Base-by-base conservation (phyloP, 2,113 vertebrate species). In the Philantomba maxwellii region DNA sequence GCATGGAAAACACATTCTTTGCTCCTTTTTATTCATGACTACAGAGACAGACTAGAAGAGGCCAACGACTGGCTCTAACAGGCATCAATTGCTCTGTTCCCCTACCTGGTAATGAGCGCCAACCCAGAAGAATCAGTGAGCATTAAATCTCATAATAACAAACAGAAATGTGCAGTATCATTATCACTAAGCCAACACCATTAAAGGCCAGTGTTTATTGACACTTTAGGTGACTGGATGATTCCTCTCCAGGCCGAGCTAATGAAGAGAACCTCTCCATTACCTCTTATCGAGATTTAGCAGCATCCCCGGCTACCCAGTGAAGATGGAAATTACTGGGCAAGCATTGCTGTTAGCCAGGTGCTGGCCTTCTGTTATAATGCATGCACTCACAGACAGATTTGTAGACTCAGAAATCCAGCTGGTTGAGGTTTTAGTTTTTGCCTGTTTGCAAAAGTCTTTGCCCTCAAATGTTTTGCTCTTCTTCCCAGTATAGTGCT, bases 111-210 rank as follows among this genome's bases (percentile, higher is more conserved):
- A 96, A 96, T 87, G 73, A 91, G 73, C 25, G 84, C 66, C 58
- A 77, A 60, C 53, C 66, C 78, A 93, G 89, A 86, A 51, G 96
- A 96, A 82, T 49, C 81, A 77, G 66, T 73, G 26, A 26, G 82
- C 39, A 89, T 75, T 91, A 97, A 95, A 96, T 91, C 91, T 97
- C 94, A 51, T 91, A 97, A 96, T 60, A 86, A 87, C 97, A 97
- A 97, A 96, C 95, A 97, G 94, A 95, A 84, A 89, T 94, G 93
- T 47, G 82, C 97, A 97, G 93, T 78, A 14, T 77, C 21, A 5
- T 98, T 97, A 98, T 98, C 97, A 91, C 96, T 98, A 97, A 98
- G 96, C 96, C 97, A 98, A 97, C 93, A 97, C 97, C 96, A 97
- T 98, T 98, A 98, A 97, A 93, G 87, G 88, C 95, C 15, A 26